Evolutionary conservation across 2,797 vertebrate species (phyloP), one percentile per base, ranked within the genome.

Genomic region (Alosa sapidissima): DNA sequence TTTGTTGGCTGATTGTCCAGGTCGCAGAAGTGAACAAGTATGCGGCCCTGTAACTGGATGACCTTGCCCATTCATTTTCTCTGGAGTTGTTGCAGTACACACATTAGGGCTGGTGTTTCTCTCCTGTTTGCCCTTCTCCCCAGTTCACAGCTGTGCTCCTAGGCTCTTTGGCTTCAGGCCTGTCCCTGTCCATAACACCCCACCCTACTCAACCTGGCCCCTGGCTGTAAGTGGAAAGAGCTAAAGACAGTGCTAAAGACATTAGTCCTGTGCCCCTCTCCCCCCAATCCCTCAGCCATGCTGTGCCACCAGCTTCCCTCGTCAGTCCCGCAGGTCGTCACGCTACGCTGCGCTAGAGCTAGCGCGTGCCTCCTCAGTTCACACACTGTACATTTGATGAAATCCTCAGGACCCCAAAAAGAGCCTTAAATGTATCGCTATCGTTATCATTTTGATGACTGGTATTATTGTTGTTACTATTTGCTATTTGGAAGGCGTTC

Each of bases 321-420:
- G 33, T 41, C 36, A 41, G 68, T 36, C 68, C 14, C 6, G 33
- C 36, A 45, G 68, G 68, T 75, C 11, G 36, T 21, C 68, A 75
- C 89, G 82, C 86, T 36, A 48, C 87, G 91, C 58, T 62, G n/a
- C 1, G 9, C n/a, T 62, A 24, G n/a, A 65, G 82, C 68, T 84
- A 84, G 82, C 55, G 84, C 45, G 87, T 85, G 72, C 83, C 88
- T 86, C 84, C 55, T 58, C 51, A 78, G 82, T 81, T 41, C 84
- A 86, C 88, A 88, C 88, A 90, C 89, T 89, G 91, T 93, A 92
- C 60, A 82, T 68, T 91, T 91, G 93, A 93, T 93, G 89, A 92
- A 94, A 93, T 94, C 94, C 95, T 96, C 95, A 96, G 95, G 95
- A 94, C 94, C 94, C 92, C 68, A 4, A 94, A 93, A 93, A 91